These are phyloP conservation scores for Entomyzon cyanotis DNA, from an alignment of 2,113 vertebrate species.

Conservation along the genomic window DNA sequence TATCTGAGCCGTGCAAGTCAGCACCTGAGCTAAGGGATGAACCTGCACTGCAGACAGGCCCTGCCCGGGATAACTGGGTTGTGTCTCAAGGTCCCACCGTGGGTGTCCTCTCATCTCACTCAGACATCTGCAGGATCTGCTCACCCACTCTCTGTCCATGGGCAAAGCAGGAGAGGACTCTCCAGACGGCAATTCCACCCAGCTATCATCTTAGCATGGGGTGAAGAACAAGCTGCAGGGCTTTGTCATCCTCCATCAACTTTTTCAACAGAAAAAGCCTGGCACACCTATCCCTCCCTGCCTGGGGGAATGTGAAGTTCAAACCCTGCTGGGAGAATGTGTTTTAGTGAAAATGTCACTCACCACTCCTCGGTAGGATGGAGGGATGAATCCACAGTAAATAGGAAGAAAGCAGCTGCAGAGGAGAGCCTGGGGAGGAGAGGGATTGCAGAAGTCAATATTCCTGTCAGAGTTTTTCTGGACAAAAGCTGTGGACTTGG, in stretches of 20 bases:
- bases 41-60: neutral
- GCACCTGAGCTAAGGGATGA: neutral
- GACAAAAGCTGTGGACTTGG: neutral
- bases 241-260: neutral
- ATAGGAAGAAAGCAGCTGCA: slow-evolving; percentile 91
- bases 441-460: neutral
- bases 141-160: neutral
- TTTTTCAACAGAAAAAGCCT: neutral
- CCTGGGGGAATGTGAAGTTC: neutral
- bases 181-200: neutral
- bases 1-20: neutral
- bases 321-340: rapidly evolving
- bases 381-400: slow-evolving; percentile 86
- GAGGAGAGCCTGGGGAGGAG: slow-evolving; percentile 79
- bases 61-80: neutral
- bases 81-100: neutral
- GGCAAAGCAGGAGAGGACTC: neutral
- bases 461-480: neutral
- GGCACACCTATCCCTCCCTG: neutral
- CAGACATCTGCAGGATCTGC: neutral
- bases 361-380: slow-evolving; percentile 79
- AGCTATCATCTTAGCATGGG: neutral
- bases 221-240: neutral
- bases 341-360: slow-evolving; percentile 6
- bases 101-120: neutral